Conservation (phyloP, 2,888 invertebrate genomes). For the Tuberolachnus salignus region DNA sequence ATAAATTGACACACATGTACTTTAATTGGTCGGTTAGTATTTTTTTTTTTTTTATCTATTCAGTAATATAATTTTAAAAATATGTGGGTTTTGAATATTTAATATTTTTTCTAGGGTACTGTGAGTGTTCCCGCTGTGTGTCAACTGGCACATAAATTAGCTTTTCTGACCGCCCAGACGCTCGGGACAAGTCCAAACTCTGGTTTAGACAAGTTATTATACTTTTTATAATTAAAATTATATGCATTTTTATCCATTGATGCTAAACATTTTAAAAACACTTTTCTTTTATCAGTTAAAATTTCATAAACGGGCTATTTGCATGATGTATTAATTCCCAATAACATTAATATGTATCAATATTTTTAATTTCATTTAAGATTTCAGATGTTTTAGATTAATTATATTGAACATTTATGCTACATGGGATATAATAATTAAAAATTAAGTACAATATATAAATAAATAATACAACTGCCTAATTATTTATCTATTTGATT, state of each 20-base stretch:
- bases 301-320: too few relatives aligned
- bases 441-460: too few relatives aligned
- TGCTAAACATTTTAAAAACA: too few relatives aligned
- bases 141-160: conserved; percentile 93
- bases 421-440: too few relatives aligned
- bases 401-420: too few relatives aligned
- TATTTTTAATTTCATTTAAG: too few relatives aligned
- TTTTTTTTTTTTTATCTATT: not conserved
- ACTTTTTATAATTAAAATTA: conserved; percentile 69
- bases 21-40: conserved; percentile 81
- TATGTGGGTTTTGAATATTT: not conserved
- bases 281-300: too few relatives aligned
- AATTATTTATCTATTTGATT: too few relatives aligned
- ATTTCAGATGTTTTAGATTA: not conserved
- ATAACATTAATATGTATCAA: too few relatives aligned
- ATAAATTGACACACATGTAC: conserved; percentile 86
- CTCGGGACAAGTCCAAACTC: conserved; percentile 73
- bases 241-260: not conserved
- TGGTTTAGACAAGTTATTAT: conserved; percentile 70
- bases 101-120: conserved; percentile 59
- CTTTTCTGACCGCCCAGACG: conserved; percentile 83
- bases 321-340: too few relatives aligned
- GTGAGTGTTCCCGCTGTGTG: conserved; percentile 90
- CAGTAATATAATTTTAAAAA: not conserved
- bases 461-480: too few relatives aligned